Evolutionary conservation across 2,797 vertebrate genomes (phyloP).

Genomic region (Morelia viridis): DNA sequence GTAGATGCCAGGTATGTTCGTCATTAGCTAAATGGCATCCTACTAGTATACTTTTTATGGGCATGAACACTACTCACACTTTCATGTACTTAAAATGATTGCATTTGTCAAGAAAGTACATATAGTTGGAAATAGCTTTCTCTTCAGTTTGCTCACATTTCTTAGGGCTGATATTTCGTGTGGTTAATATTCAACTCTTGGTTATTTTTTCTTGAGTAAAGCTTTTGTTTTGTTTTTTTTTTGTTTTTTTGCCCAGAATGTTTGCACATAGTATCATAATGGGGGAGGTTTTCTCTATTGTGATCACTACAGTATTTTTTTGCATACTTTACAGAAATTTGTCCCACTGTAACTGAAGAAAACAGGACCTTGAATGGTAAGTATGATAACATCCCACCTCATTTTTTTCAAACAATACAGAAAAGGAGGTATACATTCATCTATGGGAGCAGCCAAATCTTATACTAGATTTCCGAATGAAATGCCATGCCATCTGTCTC

Average conservation of each 20-base stretch:
- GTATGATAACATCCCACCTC: slow-evolving; percentile 37
- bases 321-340: slow-evolving; percentile 56
- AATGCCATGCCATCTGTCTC: not conserved
- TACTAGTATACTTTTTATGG: not conserved
- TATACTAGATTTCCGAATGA: not conserved
- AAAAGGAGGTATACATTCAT: not conserved
- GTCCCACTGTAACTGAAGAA: slow-evolving; percentile 56
- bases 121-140: not conserved
- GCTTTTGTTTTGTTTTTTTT: rapidly evolving
- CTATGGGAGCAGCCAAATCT: not conserved
- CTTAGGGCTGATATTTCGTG: not conserved
- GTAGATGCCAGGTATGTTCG: not conserved
- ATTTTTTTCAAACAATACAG: not conserved
- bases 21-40: not conserved
- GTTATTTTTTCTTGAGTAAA: not conserved
- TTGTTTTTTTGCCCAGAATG: not conserved
- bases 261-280: not conserved
- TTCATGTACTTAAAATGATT: not conserved
- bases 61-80: not conserved
- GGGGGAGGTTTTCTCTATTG: not conserved
- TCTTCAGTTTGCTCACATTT: not conserved
- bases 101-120: not conserved
- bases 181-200: not conserved
- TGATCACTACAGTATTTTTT: slow-evolving; percentile 31
- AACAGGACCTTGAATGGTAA: slow-evolving; percentile 76